Evolutionary conservation across 2,113 vertebrate genomes (phyloP).

Genomic region (Diadophis punctatus): DNA sequence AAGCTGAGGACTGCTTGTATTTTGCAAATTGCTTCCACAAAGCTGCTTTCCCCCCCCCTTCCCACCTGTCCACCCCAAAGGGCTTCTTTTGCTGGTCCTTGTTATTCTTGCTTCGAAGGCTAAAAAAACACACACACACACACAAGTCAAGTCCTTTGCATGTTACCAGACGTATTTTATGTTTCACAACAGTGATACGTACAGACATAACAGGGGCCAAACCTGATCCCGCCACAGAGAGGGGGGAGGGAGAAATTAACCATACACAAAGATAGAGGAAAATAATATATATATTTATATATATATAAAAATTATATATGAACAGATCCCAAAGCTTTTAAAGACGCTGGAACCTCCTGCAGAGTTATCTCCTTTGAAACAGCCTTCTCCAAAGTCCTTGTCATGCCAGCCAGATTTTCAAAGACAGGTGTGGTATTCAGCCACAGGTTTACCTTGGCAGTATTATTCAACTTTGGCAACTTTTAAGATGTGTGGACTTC

Average conservation of each 20-base stretch:
- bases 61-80: background rate
- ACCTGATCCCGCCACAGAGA: slow-evolving; percentile 11
- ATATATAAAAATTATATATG: slow-evolving; percentile 15
- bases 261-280: slow-evolving; percentile 11
- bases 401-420: background rate
- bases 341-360: background rate
- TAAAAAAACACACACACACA: background rate
- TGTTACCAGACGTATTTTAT: slow-evolving; percentile 34
- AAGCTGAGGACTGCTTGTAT: background rate
- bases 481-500: background rate
- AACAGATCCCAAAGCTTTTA: slow-evolving; percentile 3
- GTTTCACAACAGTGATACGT: slow-evolving; percentile 27
- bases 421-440: background rate
- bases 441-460: background rate
- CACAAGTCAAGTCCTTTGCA: background rate
- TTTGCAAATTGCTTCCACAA: background rate
- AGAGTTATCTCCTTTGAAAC: background rate
- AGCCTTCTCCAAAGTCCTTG: background rate
- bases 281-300: slow-evolving; percentile 7
- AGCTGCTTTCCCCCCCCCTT: background rate
- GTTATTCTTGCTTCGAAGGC: background rate
- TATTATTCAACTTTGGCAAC: background rate
- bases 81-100: no score
- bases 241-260: background rate
- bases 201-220: slow-evolving; percentile 4